Percentiles rank a stretch among this genome's conserved stretches.
These are phyloP conservation scores for Chelon auratus DNA, from an alignment of 2,797 vertebrate genomes.

Conservation along the genomic window DNA sequence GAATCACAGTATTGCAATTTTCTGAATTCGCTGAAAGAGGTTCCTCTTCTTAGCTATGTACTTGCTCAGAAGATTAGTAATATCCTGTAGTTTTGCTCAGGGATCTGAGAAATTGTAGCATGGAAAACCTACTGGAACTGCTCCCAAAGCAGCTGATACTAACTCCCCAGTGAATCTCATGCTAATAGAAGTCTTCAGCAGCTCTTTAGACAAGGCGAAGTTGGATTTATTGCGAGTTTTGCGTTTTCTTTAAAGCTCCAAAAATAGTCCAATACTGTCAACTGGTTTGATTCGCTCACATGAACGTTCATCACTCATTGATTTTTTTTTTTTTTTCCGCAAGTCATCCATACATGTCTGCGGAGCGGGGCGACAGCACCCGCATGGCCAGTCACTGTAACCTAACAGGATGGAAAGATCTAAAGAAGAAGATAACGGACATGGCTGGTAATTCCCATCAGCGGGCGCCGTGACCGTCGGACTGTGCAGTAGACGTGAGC, in stretches of 20 bases:
- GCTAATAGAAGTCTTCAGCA: constrained; percentile 18
- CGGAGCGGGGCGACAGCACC: constrained; percentile 16
- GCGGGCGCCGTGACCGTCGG: constrained; percentile 35
- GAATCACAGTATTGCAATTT: too few relatives aligned
- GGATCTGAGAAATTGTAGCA: not conserved
- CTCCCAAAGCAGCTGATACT: not conserved
- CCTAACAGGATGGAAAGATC: constrained; percentile 63
- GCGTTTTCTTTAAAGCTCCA: not conserved
- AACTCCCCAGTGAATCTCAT: not conserved
- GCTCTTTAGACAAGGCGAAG: not conserved
- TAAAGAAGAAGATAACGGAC: constrained; percentile 61
- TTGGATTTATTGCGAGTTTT: constrained; percentile 23
- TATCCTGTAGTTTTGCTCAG: not conserved
- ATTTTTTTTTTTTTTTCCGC: constrained; percentile 27
- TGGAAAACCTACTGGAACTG: not conserved
- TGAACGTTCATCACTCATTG: constrained; percentile 44
- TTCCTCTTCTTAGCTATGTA: not conserved
- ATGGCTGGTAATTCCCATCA: constrained; percentile 64
- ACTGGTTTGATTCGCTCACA: constrained; percentile 23
- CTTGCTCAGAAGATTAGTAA: not conserved
- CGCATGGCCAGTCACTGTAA: constrained; percentile 44
- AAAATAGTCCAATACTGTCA: constrained; percentile 10
- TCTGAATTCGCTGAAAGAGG: too few relatives aligned
- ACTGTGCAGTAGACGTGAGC: constrained; percentile 47
- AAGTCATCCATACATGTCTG: constrained; percentile 39